Percentiles rank a stretch among this genome's conserved stretches.
Conservation (phyloP, 2,113 vertebrate species). For the Stegostoma tigrinum region DNA sequence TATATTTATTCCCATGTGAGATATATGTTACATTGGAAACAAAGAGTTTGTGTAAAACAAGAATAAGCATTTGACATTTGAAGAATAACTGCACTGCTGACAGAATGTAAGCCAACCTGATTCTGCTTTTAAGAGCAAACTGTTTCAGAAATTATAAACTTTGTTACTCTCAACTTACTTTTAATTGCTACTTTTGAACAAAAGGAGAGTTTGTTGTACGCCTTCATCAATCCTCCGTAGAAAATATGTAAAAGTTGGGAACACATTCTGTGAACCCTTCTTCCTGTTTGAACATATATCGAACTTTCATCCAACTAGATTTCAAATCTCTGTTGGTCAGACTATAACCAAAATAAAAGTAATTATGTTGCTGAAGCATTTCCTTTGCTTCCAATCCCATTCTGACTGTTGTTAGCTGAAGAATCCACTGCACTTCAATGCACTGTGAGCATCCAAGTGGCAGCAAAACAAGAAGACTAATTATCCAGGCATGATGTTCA, state of each 20-base stretch:
- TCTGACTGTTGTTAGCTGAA: background rate
- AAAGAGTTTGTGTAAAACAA: no score
- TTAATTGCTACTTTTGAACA: background rate
- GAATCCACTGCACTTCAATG: background rate
- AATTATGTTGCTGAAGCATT: background rate
- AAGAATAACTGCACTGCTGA: background rate
- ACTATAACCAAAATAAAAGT: background rate
- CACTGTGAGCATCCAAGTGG: background rate
- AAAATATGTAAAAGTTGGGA: background rate
- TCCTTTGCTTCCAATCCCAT: background rate
- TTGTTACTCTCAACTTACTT: background rate
- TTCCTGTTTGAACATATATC: background rate
- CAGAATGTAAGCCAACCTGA: background rate
- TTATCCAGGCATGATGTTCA: background rate
- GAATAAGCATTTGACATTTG: background rate
- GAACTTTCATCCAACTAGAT: background rate
- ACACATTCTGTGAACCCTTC: background rate
- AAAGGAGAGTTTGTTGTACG: background rate
- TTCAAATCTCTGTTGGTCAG: background rate
- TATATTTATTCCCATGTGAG: background rate
- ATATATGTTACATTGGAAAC: background rate
- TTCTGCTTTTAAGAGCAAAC: background rate
- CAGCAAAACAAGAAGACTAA: background rate
- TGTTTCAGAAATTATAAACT: background rate
- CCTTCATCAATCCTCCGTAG: background rate